These are phyloP conservation scores for Cardinalis cardinalis DNA, from an alignment of 2,113 vertebrate genomes.

Conservation along the genomic window DNA sequence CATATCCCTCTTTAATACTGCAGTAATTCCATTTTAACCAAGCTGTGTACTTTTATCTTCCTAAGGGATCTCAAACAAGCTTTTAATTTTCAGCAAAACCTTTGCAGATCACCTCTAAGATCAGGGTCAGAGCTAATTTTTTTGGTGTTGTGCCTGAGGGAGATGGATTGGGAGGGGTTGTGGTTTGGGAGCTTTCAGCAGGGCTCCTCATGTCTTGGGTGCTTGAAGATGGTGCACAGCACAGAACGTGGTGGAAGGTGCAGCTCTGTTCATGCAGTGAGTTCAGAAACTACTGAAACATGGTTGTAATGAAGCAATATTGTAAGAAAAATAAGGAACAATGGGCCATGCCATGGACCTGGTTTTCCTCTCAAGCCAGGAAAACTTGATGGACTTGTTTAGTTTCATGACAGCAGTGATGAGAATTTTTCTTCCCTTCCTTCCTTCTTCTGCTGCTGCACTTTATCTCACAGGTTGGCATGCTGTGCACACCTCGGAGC, in stretches of 20 bases:
- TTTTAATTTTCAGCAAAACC: constrained; percentile 47
- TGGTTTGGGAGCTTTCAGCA: not conserved
- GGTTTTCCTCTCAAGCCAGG: not conserved
- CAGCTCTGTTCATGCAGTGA: not conserved
- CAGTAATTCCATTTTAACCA: constrained; percentile 25
- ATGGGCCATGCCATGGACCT: too few relatives aligned
- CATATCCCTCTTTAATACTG: not conserved
- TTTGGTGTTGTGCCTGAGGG: not conserved
- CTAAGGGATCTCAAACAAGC: constrained; percentile 30
- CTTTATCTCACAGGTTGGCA: accelerated
- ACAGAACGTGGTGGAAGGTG: not conserved
- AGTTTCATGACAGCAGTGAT: not conserved
- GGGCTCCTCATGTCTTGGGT: not conserved
- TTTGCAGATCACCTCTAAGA: not conserved
- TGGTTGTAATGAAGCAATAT: not conserved
- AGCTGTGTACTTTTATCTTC: not conserved
- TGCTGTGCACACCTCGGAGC: accelerated
- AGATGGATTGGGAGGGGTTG: not conserved
- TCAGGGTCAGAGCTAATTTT: not conserved
- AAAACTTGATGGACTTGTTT: not conserved
- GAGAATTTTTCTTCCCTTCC: not conserved
- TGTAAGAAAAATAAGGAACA: not conserved
- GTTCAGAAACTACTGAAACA: not conserved
- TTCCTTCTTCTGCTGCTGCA: not conserved
- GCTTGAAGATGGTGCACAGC: accelerated